Conservation (phyloP, 2,888 invertebrate species). For the Gonocerus acuteangulatus region DNA sequence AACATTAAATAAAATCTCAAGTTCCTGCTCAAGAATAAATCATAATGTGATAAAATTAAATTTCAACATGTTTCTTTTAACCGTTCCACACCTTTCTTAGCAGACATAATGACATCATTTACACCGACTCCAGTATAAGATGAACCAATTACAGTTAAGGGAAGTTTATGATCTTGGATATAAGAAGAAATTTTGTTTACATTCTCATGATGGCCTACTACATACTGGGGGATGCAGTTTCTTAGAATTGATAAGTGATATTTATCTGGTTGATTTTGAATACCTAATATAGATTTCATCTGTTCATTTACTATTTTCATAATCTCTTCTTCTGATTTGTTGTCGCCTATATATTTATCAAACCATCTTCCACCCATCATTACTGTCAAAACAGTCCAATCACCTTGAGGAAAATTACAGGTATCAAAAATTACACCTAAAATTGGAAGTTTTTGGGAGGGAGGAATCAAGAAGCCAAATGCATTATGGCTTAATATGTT, state of each 20-base stretch:
- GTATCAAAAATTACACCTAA: slow-evolving; percentile 86
- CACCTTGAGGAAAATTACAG: slow-evolving; percentile 61
- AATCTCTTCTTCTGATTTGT: slow-evolving; percentile 54
- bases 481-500: slow-evolving; percentile 57
- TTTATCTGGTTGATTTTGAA: slow-evolving; percentile 54
- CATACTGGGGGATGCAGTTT: slow-evolving; percentile 87
- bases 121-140: slow-evolving; percentile 87
- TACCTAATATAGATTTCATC: slow-evolving; percentile 58
- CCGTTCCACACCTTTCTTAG: slow-evolving; percentile 57
- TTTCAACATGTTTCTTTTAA: slow-evolving; percentile 3
- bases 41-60: too few relatives aligned
- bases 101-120: slow-evolving; percentile 84
- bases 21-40: too few relatives aligned
- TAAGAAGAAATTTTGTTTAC: slow-evolving; percentile 61
- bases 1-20: too few relatives aligned
- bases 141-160: slow-evolving; percentile 72
- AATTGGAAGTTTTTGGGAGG: slow-evolving; percentile 70
- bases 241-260: slow-evolving; percentile 60
- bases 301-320: slow-evolving; percentile 49
- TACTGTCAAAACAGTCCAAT: slow-evolving; percentile 65
- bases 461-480: slow-evolving; percentile 90
- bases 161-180: slow-evolving; percentile 59
- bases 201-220: slow-evolving; percentile 67
- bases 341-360: slow-evolving; percentile 65
- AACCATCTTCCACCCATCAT: slow-evolving; percentile 95